These are phyloP conservation scores for Cryptoprocta ferox DNA, from an alignment of 2,797 vertebrate species.

Conservation along the genomic window DNA sequence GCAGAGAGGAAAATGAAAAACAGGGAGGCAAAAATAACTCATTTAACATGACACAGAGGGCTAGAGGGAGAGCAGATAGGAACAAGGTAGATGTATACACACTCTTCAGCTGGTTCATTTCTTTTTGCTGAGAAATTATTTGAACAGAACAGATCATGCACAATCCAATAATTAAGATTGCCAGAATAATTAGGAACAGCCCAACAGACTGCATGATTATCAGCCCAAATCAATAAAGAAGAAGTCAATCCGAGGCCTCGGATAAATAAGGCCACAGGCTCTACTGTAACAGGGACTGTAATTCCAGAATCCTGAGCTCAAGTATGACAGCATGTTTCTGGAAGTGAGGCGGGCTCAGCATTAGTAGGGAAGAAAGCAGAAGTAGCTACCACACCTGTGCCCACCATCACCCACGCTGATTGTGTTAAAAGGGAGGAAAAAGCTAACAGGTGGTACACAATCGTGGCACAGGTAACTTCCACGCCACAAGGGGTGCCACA, in stretches of 20 bases:
- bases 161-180: conserved; percentile 74
- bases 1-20: conserved; percentile 64
- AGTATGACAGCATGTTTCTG: neutral
- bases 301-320: neutral
- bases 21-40: conserved; percentile 59
- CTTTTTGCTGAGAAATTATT: conserved; percentile 67
- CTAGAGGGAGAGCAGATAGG: conserved; percentile 41
- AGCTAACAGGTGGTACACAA: neutral
- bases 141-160: conserved; percentile 49
- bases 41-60: conserved; percentile 62
- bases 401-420: neutral
- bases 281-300: neutral
- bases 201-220: conserved; percentile 71
- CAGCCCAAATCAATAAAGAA: conserved; percentile 67
- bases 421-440: neutral
- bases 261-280: conserved; percentile 10
- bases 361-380: neutral
- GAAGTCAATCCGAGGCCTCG: conserved; percentile 18
- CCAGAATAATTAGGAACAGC: conserved; percentile 72
- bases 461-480: neutral
- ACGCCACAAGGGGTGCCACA: neutral
- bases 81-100: neutral
- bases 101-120: neutral
- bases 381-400: neutral
- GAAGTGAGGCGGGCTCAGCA: neutral